Evolutionary conservation across 2,797 vertebrate genomes (phyloP).

Genomic region (Myotis pilosus): DNA sequence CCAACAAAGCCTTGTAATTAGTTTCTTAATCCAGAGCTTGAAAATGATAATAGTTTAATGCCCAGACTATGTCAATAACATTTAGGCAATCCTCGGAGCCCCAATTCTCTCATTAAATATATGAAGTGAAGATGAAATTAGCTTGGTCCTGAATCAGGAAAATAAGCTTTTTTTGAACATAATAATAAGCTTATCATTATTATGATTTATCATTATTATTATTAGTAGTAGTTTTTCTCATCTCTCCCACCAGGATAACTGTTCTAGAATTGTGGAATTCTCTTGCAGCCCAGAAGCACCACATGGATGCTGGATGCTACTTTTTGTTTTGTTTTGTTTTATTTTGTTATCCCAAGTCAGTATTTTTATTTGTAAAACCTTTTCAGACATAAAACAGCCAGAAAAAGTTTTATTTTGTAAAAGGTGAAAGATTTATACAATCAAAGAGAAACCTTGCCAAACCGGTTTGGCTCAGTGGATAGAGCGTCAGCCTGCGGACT

Average conservation of each 20-base stretch:
- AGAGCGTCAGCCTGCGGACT: too few relatives aligned
- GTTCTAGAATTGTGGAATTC: fast-evolving
- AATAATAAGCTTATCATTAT: neutral
- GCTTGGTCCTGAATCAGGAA: neutral
- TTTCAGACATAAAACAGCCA: neutral
- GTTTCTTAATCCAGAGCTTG: constrained; percentile 80
- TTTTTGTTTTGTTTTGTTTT: neutral
- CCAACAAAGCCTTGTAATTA: constrained; percentile 83
- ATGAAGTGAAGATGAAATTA: constrained; percentile 19
- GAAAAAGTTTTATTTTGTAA: neutral
- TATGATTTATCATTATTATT: neutral
- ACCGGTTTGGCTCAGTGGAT: too few relatives aligned
- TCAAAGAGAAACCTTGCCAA: neutral
- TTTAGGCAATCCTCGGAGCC: constrained; percentile 64
- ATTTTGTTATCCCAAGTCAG: neutral
- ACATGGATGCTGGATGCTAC: fast-evolving
- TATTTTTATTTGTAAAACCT: neutral
- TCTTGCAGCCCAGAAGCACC: neutral
- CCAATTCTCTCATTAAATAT: constrained; percentile 28
- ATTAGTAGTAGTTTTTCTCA: neutral
- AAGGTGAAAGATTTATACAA: neutral
- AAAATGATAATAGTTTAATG: constrained; percentile 78
- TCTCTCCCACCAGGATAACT: neutral
- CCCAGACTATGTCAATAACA: constrained; percentile 78
- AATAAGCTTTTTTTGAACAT: neutral